Evolutionary conservation across 2,888 invertebrate species (phyloP).

Genomic region (Trichacis sp.): DNA sequence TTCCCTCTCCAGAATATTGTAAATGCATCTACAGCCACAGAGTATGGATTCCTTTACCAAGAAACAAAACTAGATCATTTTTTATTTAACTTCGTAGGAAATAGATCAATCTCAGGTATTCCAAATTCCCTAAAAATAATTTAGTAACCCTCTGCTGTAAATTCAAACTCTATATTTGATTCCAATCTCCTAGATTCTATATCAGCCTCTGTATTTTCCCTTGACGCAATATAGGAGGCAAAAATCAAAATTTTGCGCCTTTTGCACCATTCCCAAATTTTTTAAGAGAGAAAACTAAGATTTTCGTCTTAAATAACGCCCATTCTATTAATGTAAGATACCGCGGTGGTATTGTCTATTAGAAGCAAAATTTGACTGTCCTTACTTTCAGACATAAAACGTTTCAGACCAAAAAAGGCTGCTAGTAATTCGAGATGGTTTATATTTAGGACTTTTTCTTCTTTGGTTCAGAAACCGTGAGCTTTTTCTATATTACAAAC

Average conservation of each 20-base stretch:
- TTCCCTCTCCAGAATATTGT: conserved; percentile 21
- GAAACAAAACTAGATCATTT: conserved; percentile 29
- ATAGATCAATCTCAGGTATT: conserved; percentile 26
- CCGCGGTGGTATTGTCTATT: conserved; percentile 39
- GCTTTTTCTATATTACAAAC: conserved; percentile 13
- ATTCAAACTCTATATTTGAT: too few species aligned
- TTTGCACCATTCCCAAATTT: conserved; percentile 36
- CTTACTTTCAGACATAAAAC: conserved; percentile 22
- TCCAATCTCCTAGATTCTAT: too few species aligned
- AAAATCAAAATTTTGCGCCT: conserved; percentile 16
- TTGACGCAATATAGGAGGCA: too few species aligned
- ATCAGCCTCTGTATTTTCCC: too few species aligned
- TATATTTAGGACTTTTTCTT: conserved; percentile 20
- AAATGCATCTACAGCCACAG: conserved; percentile 29
- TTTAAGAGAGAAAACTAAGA: conserved; percentile 21
- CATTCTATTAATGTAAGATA: conserved; percentile 22
- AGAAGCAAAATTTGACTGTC: conserved; percentile 29
- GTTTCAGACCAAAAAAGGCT: too few species aligned
- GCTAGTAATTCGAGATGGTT: too few species aligned
- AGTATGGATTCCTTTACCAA: conserved; percentile 31
- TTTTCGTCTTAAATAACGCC: conserved; percentile 22
- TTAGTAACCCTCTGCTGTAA: too few species aligned
- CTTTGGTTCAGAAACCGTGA: conserved; percentile 20
- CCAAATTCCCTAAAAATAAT: conserved; percentile 12
- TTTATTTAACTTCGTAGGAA: too few species aligned